Evolutionary conservation across 2,113 vertebrate genomes (phyloP), one percentile per base, ranked within the genome.

Genomic region (Rhynchomys soricoides): DNA sequence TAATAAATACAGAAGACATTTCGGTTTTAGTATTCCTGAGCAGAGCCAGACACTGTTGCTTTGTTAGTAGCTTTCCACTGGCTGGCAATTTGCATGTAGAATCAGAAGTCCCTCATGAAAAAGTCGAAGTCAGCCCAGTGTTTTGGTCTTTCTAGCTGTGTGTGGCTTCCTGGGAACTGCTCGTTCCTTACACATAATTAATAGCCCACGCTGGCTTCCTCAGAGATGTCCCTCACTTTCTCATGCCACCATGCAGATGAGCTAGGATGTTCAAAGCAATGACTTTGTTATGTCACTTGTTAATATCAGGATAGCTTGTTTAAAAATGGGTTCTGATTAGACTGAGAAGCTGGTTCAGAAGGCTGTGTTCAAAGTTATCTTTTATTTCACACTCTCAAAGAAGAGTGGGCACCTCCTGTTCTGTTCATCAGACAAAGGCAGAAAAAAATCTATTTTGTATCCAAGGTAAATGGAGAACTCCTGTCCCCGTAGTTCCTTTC

Each of bases 261-360:
- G 71, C 3, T 24, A 82, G 66, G 7, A 10, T 48, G 45, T 73
- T 82, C 82, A 91, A 92, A n/a, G n/a, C 62, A 94, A 40, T 57
- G 81, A 87, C 83, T 97, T 85, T 77, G 24, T 75, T 75, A 4
- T 93, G 62, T 82, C 37, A 70, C 45, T 81, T 93, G 64, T 34
- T 89, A 75, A 75, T 92, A 93, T 71, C 79, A 77, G 75, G 55
- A 78, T 7, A 52, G 57, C 45, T 89, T 85, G n/a, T 93, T 96
- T 92, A 97, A 92, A 96, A 92, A 37, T 16, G 75, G 21, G 70
- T 57, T 97, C 66, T 95, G 48, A 93, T 93, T 82, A 93, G 68
- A 95, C 77, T 21, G 62, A 9, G 37, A 71, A 88, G 45, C 45
- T 50, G 52, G 83, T 78, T 21, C 16, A 12, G 75, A 93, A 62